Conservation (phyloP, 2,797 vertebrate species). For the Lophotriccus pileatus region DNA sequence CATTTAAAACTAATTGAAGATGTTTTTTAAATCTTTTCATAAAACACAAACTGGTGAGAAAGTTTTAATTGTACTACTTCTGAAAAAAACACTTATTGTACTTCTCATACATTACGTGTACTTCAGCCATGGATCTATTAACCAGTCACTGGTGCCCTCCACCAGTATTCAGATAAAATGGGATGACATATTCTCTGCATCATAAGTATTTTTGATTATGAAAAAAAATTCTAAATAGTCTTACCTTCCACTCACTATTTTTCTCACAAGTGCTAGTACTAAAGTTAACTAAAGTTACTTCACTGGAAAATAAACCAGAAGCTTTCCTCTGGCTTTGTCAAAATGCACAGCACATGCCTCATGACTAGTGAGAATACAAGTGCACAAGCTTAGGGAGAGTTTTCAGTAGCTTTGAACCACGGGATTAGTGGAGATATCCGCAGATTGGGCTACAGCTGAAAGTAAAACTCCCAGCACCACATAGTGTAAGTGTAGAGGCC, state of each 20-base stretch:
- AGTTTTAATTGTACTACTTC: neutral
- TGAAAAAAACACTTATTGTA: neutral
- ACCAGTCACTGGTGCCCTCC: neutral
- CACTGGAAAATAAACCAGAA: neutral
- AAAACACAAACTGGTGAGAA: neutral
- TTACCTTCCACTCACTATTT: neutral
- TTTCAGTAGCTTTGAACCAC: neutral
- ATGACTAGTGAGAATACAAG: neutral
- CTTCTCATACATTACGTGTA: no score
- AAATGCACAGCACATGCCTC: accelerated
- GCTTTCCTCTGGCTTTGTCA: neutral
- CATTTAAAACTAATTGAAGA: neutral
- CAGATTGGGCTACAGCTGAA: neutral
- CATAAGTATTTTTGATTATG: neutral
- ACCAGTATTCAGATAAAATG: neutral
- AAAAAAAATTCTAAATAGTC: neutral
- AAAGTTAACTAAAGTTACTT: neutral
- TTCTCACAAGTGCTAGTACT: neutral
- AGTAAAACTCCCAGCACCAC: neutral
- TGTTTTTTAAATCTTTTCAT: neutral
- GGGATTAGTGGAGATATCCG: neutral
- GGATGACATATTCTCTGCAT: neutral
- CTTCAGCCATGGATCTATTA: neutral
- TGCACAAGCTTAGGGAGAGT: neutral
- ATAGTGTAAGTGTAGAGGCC: no score